Percentiles rank a stretch among this genome's conserved stretches.
phyloP scores from a whole-genome alignment of 30 jellyfish, hydroid and myxozoan species.

The Aurelia coerulea region DNA sequence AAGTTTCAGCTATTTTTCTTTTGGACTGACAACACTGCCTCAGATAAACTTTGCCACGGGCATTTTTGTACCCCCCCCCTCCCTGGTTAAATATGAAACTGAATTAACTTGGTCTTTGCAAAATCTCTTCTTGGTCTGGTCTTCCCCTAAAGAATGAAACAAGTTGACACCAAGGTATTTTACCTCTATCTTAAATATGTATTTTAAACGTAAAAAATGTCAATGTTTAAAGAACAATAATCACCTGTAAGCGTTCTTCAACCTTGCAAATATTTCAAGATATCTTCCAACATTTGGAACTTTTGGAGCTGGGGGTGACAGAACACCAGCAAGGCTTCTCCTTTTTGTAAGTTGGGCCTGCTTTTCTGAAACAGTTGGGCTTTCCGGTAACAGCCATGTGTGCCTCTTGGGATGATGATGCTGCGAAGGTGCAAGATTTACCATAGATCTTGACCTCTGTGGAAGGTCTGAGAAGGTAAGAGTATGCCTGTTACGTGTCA shows the following conservation, averaged over 20 bases:
- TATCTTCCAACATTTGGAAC: constrained; percentile 53
- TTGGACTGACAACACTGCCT: too few relatives aligned
- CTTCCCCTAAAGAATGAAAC: too few relatives aligned
- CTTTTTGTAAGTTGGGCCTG: constrained; percentile 69
- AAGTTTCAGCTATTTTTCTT: too few relatives aligned
- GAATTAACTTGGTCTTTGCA: too few relatives aligned
- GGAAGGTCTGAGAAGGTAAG: constrained; percentile 46
- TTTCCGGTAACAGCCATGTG: constrained; percentile 80
- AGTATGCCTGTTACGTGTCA: constrained; percentile 24
- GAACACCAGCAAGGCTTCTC: constrained; percentile 57
- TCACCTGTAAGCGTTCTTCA: constrained; percentile 74
- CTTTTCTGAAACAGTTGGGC: constrained; percentile 83
- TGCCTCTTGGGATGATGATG: constrained; percentile 37
- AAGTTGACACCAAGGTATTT: too few relatives aligned
- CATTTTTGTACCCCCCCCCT: too few relatives aligned
- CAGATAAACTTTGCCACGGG: too few relatives aligned
- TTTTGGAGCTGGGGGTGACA: constrained; percentile 61
- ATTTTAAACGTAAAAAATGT: too few relatives aligned
- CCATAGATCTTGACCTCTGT: constrained; percentile 65
- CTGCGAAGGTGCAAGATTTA: constrained; percentile 25
- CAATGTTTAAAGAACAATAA: not conserved
- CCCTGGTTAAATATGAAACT: too few relatives aligned
- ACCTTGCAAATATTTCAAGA: constrained; percentile 56
- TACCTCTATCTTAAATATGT: too few relatives aligned
- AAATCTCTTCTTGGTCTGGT: too few relatives aligned